Base-by-base conservation (phyloP, 2,113 vertebrate genomes). In the Seriola rivoliana region DNA sequence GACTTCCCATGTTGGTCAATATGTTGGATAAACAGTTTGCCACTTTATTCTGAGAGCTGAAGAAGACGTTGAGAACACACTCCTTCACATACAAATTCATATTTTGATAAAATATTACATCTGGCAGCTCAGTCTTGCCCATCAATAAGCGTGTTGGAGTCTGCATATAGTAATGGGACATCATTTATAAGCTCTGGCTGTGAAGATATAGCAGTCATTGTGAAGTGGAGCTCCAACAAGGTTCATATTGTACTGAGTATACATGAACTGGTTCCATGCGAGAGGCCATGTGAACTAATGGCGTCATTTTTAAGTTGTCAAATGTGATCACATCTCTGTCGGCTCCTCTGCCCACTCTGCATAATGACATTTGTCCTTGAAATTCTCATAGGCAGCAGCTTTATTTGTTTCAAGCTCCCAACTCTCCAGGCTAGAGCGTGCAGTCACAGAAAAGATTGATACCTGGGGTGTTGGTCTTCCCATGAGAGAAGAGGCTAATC, bases 361-460 rank as follows among this genome's bases (percentile, higher is more conserved):
- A 80, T 71, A 1, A 71, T 58, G 74, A n/a, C 42, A 55, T 71
- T 65, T 59, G 34, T 79, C 70, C 3, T 62, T 57, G 52, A 25
- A n/a, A 13, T 17, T 80, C 29, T 54, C 1, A 4, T 1, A 25
- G 46, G 55, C 23, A 17, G 72, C 71, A 57, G 59, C 11, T 19
- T 73, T 64, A 60, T 81, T 88, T 76, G 48, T 89, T 84, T 73
- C 11, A 9, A 57, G 63, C 60, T 82, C 42, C 38, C 21, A 38
- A 14, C 25, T 78, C 84, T 66, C 42, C 72, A 23, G 78, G 73
- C 42, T 42, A 25, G 62, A 60, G 69, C 4, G 17, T 16, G 58
- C 80, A 82, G 84, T 36, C 76, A 65, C 69, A 80, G 40, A 82
- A 72, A 71, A 90, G 86, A 89, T 58, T 90, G 91, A 94, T 91